These are phyloP conservation scores for Rhynchomys soricoides DNA, from an alignment of 2,113 vertebrate species.

Conservation along the genomic window DNA sequence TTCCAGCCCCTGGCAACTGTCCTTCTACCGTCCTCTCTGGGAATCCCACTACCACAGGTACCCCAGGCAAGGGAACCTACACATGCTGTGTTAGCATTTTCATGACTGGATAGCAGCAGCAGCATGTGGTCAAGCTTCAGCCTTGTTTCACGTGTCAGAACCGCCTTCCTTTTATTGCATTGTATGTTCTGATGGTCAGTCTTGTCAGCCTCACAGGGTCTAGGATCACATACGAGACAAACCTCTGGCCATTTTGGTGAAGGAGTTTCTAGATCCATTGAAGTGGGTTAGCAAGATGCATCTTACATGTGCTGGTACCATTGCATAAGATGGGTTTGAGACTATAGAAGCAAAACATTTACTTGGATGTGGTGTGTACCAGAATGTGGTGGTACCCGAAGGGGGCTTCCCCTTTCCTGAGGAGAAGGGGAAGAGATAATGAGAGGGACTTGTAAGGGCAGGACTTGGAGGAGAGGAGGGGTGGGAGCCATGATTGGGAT, in stretches of 20 bases:
- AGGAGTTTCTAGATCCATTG: background rate
- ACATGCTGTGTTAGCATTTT: background rate
- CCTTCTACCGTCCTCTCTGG: background rate
- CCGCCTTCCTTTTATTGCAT: background rate
- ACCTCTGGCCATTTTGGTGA: background rate
- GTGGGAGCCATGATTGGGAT: no score
- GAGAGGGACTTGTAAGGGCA: no score
- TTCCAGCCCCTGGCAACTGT: background rate
- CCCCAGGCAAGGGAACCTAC: background rate
- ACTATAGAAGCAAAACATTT: background rate
- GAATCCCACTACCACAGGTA: background rate
- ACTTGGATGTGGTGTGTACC: no score
- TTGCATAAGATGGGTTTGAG: background rate
- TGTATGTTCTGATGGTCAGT: background rate
- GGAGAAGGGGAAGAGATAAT: no score
- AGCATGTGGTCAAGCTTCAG: background rate
- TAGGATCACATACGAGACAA: background rate
- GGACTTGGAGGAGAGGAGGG: no score
- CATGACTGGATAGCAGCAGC: background rate
- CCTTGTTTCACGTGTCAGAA: background rate
- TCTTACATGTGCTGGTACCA: background rate
- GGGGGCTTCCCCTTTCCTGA: no score
- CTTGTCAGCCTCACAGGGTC: no score
- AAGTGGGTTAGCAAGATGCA: background rate
- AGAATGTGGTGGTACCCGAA: no score